These are phyloP conservation scores for Bilobella aurantiaca DNA, from an alignment of 1,140 invertebrate genomes.

Conservation along the genomic window DNA sequence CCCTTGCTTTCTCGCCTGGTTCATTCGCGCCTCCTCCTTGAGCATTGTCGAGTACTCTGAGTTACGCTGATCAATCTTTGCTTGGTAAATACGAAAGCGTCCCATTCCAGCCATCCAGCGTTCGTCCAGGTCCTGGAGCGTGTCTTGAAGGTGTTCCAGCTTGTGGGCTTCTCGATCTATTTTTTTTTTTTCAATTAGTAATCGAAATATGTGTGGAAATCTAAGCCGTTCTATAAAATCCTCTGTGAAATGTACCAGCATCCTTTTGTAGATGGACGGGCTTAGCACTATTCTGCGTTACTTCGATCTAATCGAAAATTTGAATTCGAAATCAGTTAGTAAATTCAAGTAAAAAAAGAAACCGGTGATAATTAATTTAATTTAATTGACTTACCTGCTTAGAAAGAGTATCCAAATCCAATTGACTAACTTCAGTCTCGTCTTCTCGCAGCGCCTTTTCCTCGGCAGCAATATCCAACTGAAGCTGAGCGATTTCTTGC, in stretches of 20 bases:
- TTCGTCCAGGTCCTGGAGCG: slow-evolving; percentile 3
- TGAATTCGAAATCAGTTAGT: too few relatives aligned
- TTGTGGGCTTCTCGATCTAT: slow-evolving; percentile 26
- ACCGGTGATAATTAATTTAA: background rate
- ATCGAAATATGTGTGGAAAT: too few relatives aligned
- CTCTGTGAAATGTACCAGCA: background rate
- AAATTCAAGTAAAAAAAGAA: background rate
- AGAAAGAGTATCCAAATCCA: slow-evolving; percentile 27
- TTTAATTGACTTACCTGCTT: slow-evolving; percentile 15
- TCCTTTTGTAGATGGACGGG: slow-evolving; percentile 24
- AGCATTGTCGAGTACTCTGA: slow-evolving; percentile 12
- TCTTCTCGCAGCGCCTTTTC: slow-evolving; percentile 22
- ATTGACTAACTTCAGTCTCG: slow-evolving; percentile 22
- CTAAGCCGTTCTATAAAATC: background rate
- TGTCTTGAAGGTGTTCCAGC: slow-evolving; percentile 26
- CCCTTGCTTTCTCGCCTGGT: slow-evolving; percentile 11
- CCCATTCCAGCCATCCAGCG: slow-evolving; percentile 23
- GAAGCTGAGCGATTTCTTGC: slow-evolving; percentile 28
- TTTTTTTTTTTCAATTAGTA: too few relatives aligned
- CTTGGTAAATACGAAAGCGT: slow-evolving; percentile 7
- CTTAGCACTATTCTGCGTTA: slow-evolving; percentile 19
- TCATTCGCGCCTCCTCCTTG: slow-evolving; percentile 22
- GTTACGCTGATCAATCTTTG: slow-evolving; percentile 16
- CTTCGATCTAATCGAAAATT: too few relatives aligned
- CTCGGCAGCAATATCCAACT: slow-evolving; percentile 20